These are phyloP conservation scores for Heloderma charlesbogerti DNA, from an alignment of 2,113 vertebrate genomes.

Conservation along the genomic window DNA sequence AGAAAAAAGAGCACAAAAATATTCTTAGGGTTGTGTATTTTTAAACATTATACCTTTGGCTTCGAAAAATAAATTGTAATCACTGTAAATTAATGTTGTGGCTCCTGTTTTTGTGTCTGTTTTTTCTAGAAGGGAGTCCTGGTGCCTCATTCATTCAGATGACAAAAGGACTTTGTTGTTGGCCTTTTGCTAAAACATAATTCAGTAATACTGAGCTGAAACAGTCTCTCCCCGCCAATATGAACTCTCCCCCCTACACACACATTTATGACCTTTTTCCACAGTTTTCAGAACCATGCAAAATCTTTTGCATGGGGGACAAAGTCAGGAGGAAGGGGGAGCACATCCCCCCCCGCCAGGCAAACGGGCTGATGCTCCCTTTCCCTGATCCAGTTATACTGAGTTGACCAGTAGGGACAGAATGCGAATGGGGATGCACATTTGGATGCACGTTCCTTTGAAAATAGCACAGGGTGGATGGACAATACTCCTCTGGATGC, in stretches of 20 bases:
- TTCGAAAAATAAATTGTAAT: constrained; percentile 75
- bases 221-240: no score
- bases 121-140: constrained; percentile 63
- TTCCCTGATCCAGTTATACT: background rate
- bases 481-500: background rate
- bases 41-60: constrained; percentile 51
- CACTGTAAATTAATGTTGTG: constrained; percentile 66
- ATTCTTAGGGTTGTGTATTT: constrained; percentile 59
- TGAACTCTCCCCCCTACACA: background rate
- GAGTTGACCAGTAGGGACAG: background rate
- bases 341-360: background rate
- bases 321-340: background rate
- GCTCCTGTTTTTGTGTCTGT: constrained; percentile 38
- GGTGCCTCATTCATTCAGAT: constrained; percentile 64
- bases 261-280: constrained; percentile 27
- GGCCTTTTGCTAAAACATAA: constrained; percentile 74
- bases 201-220: constrained; percentile 14
- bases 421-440: background rate
- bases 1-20: constrained; percentile 40
- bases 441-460: background rate
- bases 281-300: background rate
- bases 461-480: background rate
- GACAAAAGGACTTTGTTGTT: constrained; percentile 63
- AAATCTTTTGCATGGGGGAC: background rate
- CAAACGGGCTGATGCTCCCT: background rate